phyloP scores from a whole-genome alignment of 2,113 vertebrate species.

The Myrmecophaga tridactyla region DNA sequence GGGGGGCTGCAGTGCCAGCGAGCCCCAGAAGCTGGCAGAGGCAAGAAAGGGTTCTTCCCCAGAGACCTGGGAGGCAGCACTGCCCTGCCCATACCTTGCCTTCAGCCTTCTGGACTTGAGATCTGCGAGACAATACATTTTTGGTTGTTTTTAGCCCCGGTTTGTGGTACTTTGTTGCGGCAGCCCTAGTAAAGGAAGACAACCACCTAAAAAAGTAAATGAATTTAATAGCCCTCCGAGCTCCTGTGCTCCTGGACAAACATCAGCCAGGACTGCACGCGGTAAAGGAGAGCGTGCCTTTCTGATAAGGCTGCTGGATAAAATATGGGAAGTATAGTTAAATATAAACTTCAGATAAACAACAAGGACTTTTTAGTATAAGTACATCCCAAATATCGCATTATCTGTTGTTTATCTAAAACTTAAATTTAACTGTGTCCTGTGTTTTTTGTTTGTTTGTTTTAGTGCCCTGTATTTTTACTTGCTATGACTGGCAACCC shows the following conservation, averaged over 20 bases:
- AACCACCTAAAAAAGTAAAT: no score
- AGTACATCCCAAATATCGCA: rapidly evolving
- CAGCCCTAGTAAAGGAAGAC: no score
- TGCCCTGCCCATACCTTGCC: no score
- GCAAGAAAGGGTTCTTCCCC: no score
- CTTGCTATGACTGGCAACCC: not conserved
- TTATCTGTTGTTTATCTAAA: not conserved
- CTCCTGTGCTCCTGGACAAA: not conserved
- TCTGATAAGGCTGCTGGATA: rapidly evolving
- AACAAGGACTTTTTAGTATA: not conserved
- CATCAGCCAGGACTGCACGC: rapidly evolving
- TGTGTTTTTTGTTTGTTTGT: no score
- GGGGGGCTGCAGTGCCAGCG: not conserved
- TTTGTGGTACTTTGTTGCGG: no score
- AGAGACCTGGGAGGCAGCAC: no score
- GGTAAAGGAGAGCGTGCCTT: rapidly evolving
- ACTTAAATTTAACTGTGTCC: not conserved
- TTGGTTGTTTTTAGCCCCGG: no score
- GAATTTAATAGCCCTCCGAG: no score
- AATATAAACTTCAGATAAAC: not conserved
- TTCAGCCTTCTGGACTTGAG: no score
- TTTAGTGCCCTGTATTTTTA: rapidly evolving
- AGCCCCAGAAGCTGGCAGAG: not conserved
- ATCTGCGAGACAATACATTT: no score
- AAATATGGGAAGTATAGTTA: rapidly evolving